Conservation (phyloP, 2,888 invertebrate species). For the Branchinecta sandiegonensis region DNA sequence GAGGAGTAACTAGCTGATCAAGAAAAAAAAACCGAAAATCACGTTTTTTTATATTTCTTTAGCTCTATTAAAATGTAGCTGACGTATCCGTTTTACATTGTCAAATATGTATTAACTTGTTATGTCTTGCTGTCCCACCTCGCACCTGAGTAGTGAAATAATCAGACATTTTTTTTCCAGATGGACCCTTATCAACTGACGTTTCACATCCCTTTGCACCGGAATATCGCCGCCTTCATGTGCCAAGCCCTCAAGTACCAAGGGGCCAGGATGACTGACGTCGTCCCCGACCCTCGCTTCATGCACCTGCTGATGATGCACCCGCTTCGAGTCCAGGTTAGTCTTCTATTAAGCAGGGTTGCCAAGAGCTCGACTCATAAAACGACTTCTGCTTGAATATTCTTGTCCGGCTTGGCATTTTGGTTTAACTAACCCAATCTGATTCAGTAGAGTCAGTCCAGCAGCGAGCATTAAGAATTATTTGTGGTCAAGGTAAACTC, state of each 20-base stretch:
- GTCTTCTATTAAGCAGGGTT: slow-evolving; percentile 29
- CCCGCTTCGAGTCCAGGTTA: slow-evolving; percentile 79
- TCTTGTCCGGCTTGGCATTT: too few relatives aligned
- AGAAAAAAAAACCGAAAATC: background rate
- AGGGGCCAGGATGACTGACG: slow-evolving; percentile 52
- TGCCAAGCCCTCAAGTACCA: slow-evolving; percentile 68
- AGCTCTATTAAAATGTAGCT: too few relatives aligned
- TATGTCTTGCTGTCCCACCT: background rate
- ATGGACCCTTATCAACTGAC: slow-evolving; percentile 70
- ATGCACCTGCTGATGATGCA: slow-evolving; percentile 74
- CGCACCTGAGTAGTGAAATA: too few relatives aligned
- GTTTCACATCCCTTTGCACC: slow-evolving; percentile 92
- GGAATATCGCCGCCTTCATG: slow-evolving; percentile 74
- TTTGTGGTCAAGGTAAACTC: too few relatives aligned
- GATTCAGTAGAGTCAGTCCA: too few relatives aligned
- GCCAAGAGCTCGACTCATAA: too few relatives aligned
- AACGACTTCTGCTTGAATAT: too few relatives aligned
- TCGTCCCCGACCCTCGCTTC: slow-evolving; percentile 62
- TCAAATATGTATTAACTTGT: background rate
- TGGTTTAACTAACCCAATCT: too few relatives aligned
- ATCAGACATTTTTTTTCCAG: slow-evolving; percentile 38
- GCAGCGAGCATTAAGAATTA: too few relatives aligned
- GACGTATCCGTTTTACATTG: too few relatives aligned
- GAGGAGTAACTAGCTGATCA: background rate
- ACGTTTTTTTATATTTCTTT: background rate